Conservation (phyloP, 1,140 invertebrate species). For the Caenorhabditis briggsae region DNA sequence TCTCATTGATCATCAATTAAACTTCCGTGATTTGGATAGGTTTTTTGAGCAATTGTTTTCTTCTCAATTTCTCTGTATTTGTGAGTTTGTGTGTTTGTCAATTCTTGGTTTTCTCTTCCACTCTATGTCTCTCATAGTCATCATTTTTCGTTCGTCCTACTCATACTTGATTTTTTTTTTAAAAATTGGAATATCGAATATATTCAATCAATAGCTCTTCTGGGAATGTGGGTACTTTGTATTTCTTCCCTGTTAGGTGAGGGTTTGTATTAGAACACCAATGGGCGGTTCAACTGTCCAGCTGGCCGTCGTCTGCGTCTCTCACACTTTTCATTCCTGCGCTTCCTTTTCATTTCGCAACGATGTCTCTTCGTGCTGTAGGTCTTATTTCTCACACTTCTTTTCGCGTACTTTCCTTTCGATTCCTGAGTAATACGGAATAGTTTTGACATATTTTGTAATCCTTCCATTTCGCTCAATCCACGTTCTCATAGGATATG, state of each 20-base stretch:
- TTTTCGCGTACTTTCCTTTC: too few relatives aligned
- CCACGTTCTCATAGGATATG: too few relatives aligned
- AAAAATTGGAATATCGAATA: background rate
- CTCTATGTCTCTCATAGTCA: slow-evolving; percentile 21
- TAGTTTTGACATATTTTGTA: too few relatives aligned
- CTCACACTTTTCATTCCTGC: background rate
- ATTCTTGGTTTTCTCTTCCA: background rate
- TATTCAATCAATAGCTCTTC: background rate
- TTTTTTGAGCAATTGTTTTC: background rate
- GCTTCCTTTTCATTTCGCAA: slow-evolving; percentile 11
- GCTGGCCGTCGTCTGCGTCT: slow-evolving; percentile 18
- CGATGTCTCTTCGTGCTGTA: background rate
- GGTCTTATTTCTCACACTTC: background rate
- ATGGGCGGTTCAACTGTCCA: slow-evolving; percentile 14
- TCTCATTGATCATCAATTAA: too few relatives aligned
- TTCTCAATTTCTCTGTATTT: background rate
- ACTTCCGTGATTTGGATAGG: too few relatives aligned
- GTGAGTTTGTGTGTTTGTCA: background rate
- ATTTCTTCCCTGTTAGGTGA: background rate
- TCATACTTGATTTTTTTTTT: background rate
- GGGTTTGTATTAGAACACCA: background rate
- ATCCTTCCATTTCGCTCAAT: too few relatives aligned
- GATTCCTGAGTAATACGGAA: too few relatives aligned
- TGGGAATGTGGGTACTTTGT: too few relatives aligned
- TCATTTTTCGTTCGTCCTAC: background rate